Conservation (phyloP, 1,140 invertebrate genomes). For the Periplaneta americana region DNA sequence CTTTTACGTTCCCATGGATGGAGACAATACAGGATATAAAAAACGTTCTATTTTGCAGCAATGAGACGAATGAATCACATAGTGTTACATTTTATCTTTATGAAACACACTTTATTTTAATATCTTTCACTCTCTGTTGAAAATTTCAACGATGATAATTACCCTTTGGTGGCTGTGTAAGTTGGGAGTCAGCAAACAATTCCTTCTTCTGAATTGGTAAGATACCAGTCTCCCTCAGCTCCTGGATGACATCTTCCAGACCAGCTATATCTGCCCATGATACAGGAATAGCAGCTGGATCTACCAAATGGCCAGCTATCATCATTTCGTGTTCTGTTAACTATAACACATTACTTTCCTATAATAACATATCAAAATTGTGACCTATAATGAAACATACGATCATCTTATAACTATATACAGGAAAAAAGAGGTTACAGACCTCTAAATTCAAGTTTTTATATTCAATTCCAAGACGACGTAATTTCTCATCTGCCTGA, state of each 20-base stretch:
- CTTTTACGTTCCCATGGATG: too few relatives aligned
- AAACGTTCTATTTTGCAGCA: too few relatives aligned
- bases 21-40: too few relatives aligned
- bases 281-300: slow-evolving; percentile 80
- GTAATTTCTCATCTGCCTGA: slow-evolving; percentile 8
- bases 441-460: background rate
- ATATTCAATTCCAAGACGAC: slow-evolving; percentile 5
- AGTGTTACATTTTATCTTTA: too few relatives aligned
- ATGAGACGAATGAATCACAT: too few relatives aligned
- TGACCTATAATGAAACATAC: background rate
- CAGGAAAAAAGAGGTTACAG: background rate
- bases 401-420: background rate
- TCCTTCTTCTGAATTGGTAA: slow-evolving; percentile 82
- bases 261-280: slow-evolving; percentile 93
- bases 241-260: slow-evolving; percentile 78
- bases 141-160: too few relatives aligned
- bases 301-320: slow-evolving; percentile 90
- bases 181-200: slow-evolving; percentile 73
- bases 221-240: slow-evolving; percentile 90
- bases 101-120: too few relatives aligned
- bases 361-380: background rate
- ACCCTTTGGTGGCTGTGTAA: slow-evolving; percentile 92
- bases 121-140: too few relatives aligned
- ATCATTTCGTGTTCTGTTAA: slow-evolving; percentile 92
- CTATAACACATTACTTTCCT: background rate